Evolutionary conservation across 1,140 invertebrate genomes (phyloP).

Genomic region (Brachionus rubens): DNA sequence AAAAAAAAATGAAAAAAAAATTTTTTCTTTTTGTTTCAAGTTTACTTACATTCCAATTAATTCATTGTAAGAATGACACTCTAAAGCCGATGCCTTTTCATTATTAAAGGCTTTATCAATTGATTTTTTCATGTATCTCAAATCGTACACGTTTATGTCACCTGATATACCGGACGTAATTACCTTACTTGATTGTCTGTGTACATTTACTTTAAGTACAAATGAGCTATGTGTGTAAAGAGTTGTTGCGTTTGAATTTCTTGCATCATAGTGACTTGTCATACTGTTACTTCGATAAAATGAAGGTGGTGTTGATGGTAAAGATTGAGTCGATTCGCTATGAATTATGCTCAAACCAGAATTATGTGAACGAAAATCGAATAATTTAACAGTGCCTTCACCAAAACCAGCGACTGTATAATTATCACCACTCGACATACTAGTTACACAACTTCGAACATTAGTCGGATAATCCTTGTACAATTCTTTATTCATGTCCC

Average conservation of each 20-base stretch:
- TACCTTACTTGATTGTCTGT: background rate
- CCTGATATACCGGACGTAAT: background rate
- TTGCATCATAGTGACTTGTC: background rate
- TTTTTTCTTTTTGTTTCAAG: background rate
- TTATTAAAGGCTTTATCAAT: slow-evolving; percentile 25
- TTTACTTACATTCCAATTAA: slow-evolving; percentile 26
- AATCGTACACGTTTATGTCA: slow-evolving; percentile 33
- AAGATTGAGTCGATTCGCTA: background rate
- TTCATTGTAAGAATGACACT: slow-evolving; percentile 15
- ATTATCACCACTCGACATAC: slow-evolving; percentile 8
- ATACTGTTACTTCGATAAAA: background rate
- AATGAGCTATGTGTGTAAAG: slow-evolving; percentile 20
- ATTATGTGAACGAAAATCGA: background rate
- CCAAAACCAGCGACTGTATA: slow-evolving; percentile 34
- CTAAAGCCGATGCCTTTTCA: background rate
- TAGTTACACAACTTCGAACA: slow-evolving; percentile 25
- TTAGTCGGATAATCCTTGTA: slow-evolving; percentile 35
- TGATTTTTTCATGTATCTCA: slow-evolving; percentile 5
- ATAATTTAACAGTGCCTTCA: slow-evolving; percentile 31
- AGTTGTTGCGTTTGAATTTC: background rate
- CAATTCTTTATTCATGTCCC: slow-evolving; percentile 36
- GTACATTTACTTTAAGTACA: slow-evolving; percentile 20
- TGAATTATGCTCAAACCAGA: background rate
- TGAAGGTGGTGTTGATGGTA: background rate
- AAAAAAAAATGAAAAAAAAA: slow-evolving; percentile 12